Conservation (phyloP, 2,797 vertebrate species). For the Malurus leucopterus region DNA sequence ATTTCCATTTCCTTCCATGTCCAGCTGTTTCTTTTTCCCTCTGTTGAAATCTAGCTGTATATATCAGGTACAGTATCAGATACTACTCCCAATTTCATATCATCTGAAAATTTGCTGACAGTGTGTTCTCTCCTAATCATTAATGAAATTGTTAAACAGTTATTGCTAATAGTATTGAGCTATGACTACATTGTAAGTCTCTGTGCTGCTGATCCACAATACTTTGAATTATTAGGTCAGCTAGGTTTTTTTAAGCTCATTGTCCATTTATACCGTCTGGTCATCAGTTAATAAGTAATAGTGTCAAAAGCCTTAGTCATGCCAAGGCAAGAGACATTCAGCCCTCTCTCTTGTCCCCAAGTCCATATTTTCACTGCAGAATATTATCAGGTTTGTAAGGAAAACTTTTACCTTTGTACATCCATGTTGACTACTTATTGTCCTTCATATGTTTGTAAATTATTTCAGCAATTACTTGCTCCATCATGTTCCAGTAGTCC, state of each 20-base stretch:
- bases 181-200: background rate
- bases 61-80: background rate
- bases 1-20: background rate
- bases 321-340: background rate
- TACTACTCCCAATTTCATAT: background rate
- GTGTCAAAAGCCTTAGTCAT: background rate
- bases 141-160: background rate
- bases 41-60: background rate
- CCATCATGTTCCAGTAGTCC: background rate
- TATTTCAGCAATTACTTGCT: background rate
- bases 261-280: background rate
- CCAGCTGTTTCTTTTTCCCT: background rate
- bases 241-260: background rate
- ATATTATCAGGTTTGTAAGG: background rate
- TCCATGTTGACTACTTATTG: background rate
- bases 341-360: background rate
- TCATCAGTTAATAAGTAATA: background rate
- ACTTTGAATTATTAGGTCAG: background rate
- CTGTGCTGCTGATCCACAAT: background rate
- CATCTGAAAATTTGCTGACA: background rate
- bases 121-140: background rate
- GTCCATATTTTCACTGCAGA: background rate
- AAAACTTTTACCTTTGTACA: background rate
- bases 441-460: background rate
- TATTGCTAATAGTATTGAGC: background rate